These are phyloP conservation scores for Oxyruncus cristatus DNA, from an alignment of 2,113 vertebrate genomes.

Conservation along the genomic window DNA sequence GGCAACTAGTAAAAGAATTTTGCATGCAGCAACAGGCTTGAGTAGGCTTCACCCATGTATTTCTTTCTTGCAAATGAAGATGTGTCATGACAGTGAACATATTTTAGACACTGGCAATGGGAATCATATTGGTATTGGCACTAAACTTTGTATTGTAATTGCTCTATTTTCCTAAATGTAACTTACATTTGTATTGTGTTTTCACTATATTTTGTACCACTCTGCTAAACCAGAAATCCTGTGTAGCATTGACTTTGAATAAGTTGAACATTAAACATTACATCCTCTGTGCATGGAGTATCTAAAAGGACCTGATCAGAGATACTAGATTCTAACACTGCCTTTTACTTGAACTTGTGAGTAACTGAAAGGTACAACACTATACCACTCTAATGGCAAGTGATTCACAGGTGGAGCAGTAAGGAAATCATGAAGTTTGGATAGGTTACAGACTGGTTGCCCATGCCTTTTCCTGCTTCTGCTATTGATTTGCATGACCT, in stretches of 20 bases:
- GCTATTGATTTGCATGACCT: neutral
- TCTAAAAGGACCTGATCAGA: neutral
- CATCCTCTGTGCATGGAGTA: neutral
- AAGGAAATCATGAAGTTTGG: neutral
- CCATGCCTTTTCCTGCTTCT: neutral
- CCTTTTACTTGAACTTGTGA: neutral
- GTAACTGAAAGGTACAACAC: neutral
- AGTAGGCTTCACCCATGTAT: neutral
- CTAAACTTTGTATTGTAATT: neutral
- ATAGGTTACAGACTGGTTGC: neutral
- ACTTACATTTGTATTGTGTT: neutral
- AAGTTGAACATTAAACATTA: neutral
- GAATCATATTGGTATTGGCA: neutral
- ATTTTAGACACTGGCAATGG: neutral
- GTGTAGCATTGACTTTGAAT: neutral
- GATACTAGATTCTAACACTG: neutral
- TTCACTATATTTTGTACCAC: neutral
- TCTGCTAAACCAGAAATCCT: neutral
- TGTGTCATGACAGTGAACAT: fast-evolving
- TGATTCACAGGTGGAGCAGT: neutral
- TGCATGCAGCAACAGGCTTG: neutral
- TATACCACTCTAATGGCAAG: neutral
- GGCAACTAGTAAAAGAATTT: neutral
- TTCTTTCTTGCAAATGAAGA: neutral
- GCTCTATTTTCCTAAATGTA: neutral